Evolutionary conservation across 92 coral and sea anemone species (phyloP).

Genomic region (Plumapathes pennacea): DNA sequence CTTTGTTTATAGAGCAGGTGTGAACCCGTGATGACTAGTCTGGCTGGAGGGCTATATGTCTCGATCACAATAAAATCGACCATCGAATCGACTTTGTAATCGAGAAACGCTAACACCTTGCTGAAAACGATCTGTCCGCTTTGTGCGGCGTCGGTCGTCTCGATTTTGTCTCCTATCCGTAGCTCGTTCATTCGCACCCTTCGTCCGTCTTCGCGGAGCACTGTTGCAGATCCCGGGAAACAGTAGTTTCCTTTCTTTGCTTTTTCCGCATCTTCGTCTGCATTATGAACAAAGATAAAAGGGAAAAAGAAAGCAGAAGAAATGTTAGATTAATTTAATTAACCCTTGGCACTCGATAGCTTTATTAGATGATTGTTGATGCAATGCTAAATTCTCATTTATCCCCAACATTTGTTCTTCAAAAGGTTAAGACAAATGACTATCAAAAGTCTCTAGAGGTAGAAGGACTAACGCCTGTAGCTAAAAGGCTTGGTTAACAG

Average conservation of each 20-base stretch:
- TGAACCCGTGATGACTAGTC: slow-evolving; percentile 72
- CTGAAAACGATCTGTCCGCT: slow-evolving; percentile 68
- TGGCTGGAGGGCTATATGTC: slow-evolving; percentile 64
- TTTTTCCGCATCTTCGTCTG: slow-evolving; percentile 30
- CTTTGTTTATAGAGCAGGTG: slow-evolving; percentile 87
- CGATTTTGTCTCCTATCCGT: slow-evolving; percentile 65
- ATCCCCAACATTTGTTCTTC: too few species aligned
- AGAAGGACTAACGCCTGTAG: too few species aligned
- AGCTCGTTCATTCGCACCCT: slow-evolving; percentile 56
- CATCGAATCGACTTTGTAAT: slow-evolving; percentile 58
- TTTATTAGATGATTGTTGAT: too few species aligned
- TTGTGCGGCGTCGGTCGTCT: slow-evolving; percentile 38
- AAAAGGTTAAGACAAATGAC: too few species aligned
- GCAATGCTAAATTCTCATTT: too few species aligned
- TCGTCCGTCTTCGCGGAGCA: slow-evolving; percentile 47
- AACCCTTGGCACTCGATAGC: too few species aligned
- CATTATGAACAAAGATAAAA: too few species aligned
- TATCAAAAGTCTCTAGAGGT: too few species aligned
- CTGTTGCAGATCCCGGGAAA: slow-evolving; percentile 62
- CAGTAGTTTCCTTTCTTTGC: slow-evolving; percentile 42
- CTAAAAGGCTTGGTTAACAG: too few species aligned
- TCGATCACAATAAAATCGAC: slow-evolving; percentile 46
- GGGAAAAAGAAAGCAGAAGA: too few species aligned
- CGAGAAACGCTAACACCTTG: slow-evolving; percentile 80
- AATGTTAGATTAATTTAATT: too few species aligned